These are phyloP conservation scores for Lasioglossum lativentre DNA, from an alignment of 2,888 invertebrate genomes.

Conservation along the genomic window DNA sequence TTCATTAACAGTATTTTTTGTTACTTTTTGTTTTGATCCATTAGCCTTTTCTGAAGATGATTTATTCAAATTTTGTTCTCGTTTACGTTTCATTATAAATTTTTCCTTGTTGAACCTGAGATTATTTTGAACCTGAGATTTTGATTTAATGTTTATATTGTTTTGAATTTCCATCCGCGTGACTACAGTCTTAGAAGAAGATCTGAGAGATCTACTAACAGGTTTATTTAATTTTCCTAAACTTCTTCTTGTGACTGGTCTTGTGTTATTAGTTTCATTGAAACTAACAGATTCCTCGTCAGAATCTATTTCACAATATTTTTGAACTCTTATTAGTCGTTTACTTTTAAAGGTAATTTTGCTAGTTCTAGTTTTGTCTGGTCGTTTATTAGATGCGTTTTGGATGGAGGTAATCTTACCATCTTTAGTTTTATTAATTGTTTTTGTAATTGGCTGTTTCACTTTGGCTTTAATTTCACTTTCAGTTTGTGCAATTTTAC, in stretches of 20 bases:
- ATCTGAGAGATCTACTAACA: slow-evolving; percentile 75
- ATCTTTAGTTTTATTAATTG: slow-evolving; percentile 67
- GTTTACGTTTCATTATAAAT: slow-evolving; percentile 67
- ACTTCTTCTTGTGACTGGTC: slow-evolving; percentile 76
- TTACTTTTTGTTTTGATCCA: slow-evolving; percentile 55
- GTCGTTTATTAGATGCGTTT: slow-evolving; percentile 50
- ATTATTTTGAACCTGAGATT: slow-evolving; percentile 70
- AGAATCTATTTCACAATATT: slow-evolving; percentile 79
- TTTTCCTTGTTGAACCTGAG: slow-evolving; percentile 69
- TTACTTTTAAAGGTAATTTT: slow-evolving; percentile 75
- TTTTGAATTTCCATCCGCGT: slow-evolving; percentile 58
- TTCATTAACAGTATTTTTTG: slow-evolving; percentile 70
- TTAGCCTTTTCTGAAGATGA: slow-evolving; percentile 42
- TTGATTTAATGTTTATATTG: slow-evolving; percentile 56
- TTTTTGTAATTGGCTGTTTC: slow-evolving; percentile 66
- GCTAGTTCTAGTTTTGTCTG: slow-evolving; percentile 62
- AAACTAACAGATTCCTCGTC: slow-evolving; percentile 80
- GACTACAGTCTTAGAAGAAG: slow-evolving; percentile 75
- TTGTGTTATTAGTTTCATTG: slow-evolving; percentile 73
- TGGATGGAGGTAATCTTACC: slow-evolving; percentile 37
- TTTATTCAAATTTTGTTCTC: slow-evolving; percentile 61
- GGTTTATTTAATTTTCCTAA: slow-evolving; percentile 70
- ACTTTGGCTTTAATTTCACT: slow-evolving; percentile 86
- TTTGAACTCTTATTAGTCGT: slow-evolving; percentile 75
- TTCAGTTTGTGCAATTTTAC: slow-evolving; percentile 87